These are phyloP conservation scores for Mormoops blainvillei DNA, from an alignment of 2,113 vertebrate species.

Conservation along the genomic window DNA sequence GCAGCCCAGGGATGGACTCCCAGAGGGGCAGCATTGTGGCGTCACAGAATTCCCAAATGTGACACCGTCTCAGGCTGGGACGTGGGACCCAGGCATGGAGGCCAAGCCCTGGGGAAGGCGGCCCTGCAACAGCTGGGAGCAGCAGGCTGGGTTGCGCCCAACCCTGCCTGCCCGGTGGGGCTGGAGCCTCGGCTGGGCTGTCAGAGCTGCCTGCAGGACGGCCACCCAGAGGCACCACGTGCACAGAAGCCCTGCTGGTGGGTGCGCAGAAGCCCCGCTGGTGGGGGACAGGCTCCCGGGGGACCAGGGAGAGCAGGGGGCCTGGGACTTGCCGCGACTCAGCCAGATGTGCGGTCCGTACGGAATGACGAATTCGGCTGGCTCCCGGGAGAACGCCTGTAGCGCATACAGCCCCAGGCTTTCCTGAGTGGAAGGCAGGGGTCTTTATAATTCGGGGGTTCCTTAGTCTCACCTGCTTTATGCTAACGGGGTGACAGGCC, in stretches of 20 bases:
- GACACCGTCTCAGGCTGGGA: background rate
- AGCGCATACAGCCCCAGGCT: no score
- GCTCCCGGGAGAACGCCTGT: no score
- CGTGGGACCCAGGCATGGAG: no score
- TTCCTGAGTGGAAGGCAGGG: background rate
- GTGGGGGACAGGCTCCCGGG: background rate
- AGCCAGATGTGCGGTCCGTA: accelerated
- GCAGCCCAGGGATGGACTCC: accelerated
- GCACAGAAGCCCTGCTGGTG: background rate
- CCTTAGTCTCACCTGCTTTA: background rate
- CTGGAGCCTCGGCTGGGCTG: background rate
- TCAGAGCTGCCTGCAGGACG: background rate
- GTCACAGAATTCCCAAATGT: background rate
- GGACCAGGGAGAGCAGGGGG: background rate
- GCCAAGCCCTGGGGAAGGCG: accelerated
- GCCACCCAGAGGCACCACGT: background rate
- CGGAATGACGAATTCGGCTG: no score
- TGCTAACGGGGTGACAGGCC: background rate
- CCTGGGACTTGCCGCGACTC: background rate
- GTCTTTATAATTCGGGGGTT: background rate
- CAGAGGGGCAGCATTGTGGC: accelerated
- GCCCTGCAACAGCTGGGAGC: background rate
- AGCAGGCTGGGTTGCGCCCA: background rate
- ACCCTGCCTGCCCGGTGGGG: background rate
- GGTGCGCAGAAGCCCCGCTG: background rate